Conservation (phyloP, 1,140 invertebrate genomes). For the Drosophila guanche region DNA sequence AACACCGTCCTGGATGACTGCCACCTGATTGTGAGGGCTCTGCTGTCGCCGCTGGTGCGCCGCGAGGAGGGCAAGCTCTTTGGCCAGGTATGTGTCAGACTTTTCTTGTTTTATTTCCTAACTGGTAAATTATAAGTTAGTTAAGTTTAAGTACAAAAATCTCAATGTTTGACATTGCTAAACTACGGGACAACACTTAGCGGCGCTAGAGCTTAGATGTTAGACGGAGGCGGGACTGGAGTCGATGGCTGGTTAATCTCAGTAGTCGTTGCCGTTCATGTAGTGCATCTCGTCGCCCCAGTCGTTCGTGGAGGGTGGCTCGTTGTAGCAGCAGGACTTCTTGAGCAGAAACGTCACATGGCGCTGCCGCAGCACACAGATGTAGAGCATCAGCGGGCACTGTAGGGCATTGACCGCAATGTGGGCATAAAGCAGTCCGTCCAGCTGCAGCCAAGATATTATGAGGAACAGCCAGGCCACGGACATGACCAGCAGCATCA, state of each 20-base stretch:
- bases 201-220: constrained; percentile 33
- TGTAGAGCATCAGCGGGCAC: constrained; percentile 89
- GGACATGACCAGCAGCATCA: constrained; percentile 89
- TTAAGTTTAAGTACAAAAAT: constrained; percentile 76
- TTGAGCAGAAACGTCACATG: constrained; percentile 90
- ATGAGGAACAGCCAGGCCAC: constrained; percentile 89
- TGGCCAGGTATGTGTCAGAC: constrained; percentile 88
- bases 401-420: constrained; percentile 89
- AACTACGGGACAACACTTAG: constrained; percentile 70
- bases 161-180: constrained; percentile 77
- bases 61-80: constrained; percentile 96
- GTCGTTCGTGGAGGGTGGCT: constrained; percentile 87
- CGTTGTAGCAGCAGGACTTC: constrained; percentile 90
- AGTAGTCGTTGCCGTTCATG: constrained; percentile 89
- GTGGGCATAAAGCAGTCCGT: constrained; percentile 88
- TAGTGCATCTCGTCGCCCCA: constrained; percentile 94
- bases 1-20: constrained; percentile 97
- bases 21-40: constrained; percentile 95
- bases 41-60: constrained; percentile 90
- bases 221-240: constrained; percentile 16
- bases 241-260: constrained; percentile 23
- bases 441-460: constrained; percentile 88
- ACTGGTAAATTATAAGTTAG: constrained; percentile 57
- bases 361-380: constrained; percentile 90
- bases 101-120: constrained; percentile 52